A percentile compares a stretch with the other conserved stretches of the same genome.
Conservation (phyloP, 2,888 invertebrate species). For the Crepidodera aurea region DNA sequence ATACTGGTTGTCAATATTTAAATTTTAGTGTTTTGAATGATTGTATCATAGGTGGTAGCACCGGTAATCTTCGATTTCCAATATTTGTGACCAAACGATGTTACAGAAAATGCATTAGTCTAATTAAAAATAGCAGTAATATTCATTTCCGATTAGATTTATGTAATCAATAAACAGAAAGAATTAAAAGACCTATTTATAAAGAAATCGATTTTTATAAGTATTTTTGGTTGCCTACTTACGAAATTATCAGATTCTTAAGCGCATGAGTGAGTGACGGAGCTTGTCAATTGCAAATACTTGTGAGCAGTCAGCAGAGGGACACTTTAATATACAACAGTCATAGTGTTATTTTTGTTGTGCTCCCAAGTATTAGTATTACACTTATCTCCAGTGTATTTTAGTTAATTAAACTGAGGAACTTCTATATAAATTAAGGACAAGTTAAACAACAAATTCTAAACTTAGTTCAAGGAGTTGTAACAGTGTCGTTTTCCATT, state of each 20-base stretch:
- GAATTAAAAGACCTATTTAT: too few species aligned
- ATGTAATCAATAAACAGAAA: too few species aligned
- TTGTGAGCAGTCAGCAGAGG: slow-evolving; percentile 30
- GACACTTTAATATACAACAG: slow-evolving; percentile 38
- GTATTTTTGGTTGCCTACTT: slow-evolving; percentile 29
- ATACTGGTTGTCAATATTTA: too few species aligned
- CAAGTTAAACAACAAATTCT: slow-evolving; percentile 3
- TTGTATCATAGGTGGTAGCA: too few species aligned
- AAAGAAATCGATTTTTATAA: too few species aligned
- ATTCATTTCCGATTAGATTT: background rate
- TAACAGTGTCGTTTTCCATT: slow-evolving; percentile 40
- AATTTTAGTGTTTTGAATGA: too few species aligned
- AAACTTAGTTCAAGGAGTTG: slow-evolving; percentile 30
- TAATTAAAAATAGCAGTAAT: background rate
- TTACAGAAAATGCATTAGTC: background rate
- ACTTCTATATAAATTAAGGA: slow-evolving; percentile 14
- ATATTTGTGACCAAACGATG: too few species aligned
- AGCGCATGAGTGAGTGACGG: slow-evolving; percentile 34
- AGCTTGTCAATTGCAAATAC: slow-evolving; percentile 40
- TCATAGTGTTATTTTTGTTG: slow-evolving; percentile 43
- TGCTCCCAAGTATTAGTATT: slow-evolving; percentile 36
- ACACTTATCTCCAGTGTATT: slow-evolving; percentile 35
- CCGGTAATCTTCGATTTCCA: too few species aligned
- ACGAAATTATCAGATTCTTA: slow-evolving; percentile 13
- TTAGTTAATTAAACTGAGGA: slow-evolving; percentile 32